Conservation (phyloP, 2,797 vertebrate species). For the Neostethus bicornis region DNA sequence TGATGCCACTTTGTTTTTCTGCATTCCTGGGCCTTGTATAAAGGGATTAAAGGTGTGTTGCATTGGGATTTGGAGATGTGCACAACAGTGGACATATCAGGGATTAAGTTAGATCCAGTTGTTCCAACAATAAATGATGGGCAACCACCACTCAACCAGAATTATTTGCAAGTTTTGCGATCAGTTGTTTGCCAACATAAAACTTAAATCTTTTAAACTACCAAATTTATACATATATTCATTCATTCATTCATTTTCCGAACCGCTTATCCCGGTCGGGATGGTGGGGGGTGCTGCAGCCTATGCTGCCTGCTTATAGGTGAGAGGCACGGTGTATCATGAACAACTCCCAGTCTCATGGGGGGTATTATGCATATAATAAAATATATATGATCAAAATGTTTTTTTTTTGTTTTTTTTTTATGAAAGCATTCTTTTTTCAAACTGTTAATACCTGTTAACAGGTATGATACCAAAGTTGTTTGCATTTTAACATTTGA, state of each 20-base stretch:
- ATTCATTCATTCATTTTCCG: too few relatives aligned
- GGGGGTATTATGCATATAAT: too few relatives aligned
- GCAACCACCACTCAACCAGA: background rate
- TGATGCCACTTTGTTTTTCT: conserved; percentile 4
- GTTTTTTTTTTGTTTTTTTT: too few relatives aligned
- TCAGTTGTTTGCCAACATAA: background rate
- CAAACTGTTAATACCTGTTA: conserved; percentile 5
- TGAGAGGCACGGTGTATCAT: too few relatives aligned
- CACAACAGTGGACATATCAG: conserved; percentile 23
- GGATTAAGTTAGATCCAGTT: conserved; percentile 41
- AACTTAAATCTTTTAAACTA: background rate
- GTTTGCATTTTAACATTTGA: background rate
- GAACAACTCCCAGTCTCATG: too few relatives aligned
- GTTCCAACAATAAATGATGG: conserved; percentile 13
- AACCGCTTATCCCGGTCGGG: too few relatives aligned
- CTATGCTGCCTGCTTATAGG: too few relatives aligned
- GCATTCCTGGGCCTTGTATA: conserved; percentile 9
- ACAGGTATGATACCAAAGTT: conserved; percentile 1
- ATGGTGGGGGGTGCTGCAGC: too few relatives aligned
- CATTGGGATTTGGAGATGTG: conserved; percentile 44
- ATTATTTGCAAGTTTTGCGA: background rate
- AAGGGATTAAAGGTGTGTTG: conserved; percentile 25
- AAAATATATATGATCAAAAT: too few relatives aligned
- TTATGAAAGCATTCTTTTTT: too few relatives aligned
- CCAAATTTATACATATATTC: too few relatives aligned